Evolutionary conservation across 2,888 invertebrate species (phyloP), one percentile per base, ranked within the genome.

Genomic region (Dermolepida albohirtum): DNA sequence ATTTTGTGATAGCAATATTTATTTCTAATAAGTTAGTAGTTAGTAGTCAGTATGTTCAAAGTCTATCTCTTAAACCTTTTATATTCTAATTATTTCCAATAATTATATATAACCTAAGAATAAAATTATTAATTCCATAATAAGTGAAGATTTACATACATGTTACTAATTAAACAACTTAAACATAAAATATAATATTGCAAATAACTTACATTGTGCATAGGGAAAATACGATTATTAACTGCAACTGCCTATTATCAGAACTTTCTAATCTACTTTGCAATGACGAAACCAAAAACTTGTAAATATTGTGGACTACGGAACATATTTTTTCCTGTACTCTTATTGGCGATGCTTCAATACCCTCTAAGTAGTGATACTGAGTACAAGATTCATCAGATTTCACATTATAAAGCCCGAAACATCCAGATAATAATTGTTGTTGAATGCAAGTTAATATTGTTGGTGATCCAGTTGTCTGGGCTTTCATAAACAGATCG

Each of bases 311-410:
- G 75, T 89, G 88, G 1, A 87, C 86, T 11, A 85, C 82, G 17
- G 79, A 74, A 55, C 85, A 82, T 43, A 89, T 86, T 71, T 86
- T 82, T 62, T 84, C 81, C 77, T 88, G 87, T 1, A 85, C 81
- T 67, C 81, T 76, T 4, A 81, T 75, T 0, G 86, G 84, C 1
- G 88, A 84, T 7, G 87, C 83, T 72, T 85, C 83, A 27, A 89
- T 85, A 14, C 85, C 85, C 76, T 88, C 87, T 75, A 87, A 81
- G 75, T 88, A 89, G 75, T 88, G 88, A 73, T 84, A 83, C 70
- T 86, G 85, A 0, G 84, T 79, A 62, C 80, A 79, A 4, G 79
- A 76, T n/a, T 82, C 80, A 34, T 82, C 81, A 2, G 74, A 74
- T 70, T 78, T 80, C 27, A 82, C 75, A 66, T 81, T 79, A 67